These are phyloP conservation scores for Heliangelus exortis DNA, from an alignment of 2,797 vertebrate genomes.

Conservation along the genomic window DNA sequence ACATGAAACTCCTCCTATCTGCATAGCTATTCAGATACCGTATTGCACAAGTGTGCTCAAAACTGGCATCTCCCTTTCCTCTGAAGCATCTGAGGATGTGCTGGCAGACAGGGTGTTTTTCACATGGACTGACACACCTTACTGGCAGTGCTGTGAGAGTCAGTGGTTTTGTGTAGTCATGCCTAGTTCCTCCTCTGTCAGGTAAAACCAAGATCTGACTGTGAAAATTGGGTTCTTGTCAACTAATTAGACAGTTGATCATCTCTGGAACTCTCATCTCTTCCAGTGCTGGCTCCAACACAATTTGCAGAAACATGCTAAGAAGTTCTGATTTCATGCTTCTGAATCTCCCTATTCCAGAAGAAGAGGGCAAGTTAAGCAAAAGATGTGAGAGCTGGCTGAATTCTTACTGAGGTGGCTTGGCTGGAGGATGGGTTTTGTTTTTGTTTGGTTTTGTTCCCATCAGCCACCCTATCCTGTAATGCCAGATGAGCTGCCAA, in stretches of 20 bases:
- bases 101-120: not conserved
- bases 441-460: not conserved
- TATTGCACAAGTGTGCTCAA: not conserved
- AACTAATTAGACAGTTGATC: not conserved
- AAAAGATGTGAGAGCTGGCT: not conserved
- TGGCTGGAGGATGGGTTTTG: not conserved
- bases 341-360: not conserved
- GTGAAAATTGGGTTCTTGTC: not conserved
- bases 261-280: not conserved
- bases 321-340: not conserved
- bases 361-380: not conserved
- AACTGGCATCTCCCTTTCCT: not conserved
- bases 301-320: not conserved
- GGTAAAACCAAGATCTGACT: not conserved
- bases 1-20: not conserved
- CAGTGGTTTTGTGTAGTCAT: not conserved
- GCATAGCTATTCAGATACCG: not conserved
- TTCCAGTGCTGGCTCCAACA: not conserved
- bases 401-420: not conserved
- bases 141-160: not conserved
- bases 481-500: fast-evolving
- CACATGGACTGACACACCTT: not conserved
- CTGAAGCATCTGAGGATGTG: not conserved
- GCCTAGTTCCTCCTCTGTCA: not conserved
- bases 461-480: not conserved